Conservation (phyloP, 2,888 invertebrate genomes). For the Habrosyne pyritoides region DNA sequence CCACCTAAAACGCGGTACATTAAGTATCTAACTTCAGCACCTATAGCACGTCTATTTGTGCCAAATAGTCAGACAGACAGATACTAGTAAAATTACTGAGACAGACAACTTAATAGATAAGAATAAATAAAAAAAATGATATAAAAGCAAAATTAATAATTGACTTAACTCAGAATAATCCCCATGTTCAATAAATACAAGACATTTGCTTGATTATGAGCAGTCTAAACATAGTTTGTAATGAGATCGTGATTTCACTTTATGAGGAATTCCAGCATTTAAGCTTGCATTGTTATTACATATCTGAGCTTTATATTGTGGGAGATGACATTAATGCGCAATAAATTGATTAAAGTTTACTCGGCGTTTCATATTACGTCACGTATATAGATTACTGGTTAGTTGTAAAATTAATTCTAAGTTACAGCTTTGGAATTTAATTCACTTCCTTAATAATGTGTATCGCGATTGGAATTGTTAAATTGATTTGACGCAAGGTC, state of each 20-base stretch:
- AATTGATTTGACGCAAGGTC: background rate
- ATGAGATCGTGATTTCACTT: conserved; percentile 57
- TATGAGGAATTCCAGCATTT: conserved; percentile 35
- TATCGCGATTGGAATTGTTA: background rate
- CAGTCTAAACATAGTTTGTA: conserved; percentile 42
- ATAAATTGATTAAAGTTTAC: conserved; percentile 5
- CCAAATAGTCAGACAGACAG: too few species aligned
- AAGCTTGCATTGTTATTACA: conserved; percentile 17
- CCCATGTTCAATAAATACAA: conserved; percentile 27
- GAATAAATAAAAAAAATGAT: too few species aligned
- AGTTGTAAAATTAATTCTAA: background rate
- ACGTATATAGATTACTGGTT: background rate
- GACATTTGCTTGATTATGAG: conserved; percentile 45
- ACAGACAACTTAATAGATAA: too few species aligned
- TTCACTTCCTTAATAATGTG: conserved; percentile 1
- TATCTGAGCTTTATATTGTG: conserved; percentile 7
- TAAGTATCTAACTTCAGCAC: too few species aligned
- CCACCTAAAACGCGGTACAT: too few species aligned
- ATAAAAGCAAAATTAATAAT: background rate
- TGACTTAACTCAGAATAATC: conserved; percentile 28
- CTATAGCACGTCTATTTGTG: too few species aligned
- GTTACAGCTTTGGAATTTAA: background rate
- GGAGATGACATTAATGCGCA: conserved; percentile 17
- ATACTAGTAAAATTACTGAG: too few species aligned
- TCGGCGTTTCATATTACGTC: background rate